Percentiles rank a stretch among this genome's conserved stretches.
These are phyloP conservation scores for Dastarcus helophoroides DNA, from an alignment of 2,888 invertebrate genomes.

Conservation along the genomic window DNA sequence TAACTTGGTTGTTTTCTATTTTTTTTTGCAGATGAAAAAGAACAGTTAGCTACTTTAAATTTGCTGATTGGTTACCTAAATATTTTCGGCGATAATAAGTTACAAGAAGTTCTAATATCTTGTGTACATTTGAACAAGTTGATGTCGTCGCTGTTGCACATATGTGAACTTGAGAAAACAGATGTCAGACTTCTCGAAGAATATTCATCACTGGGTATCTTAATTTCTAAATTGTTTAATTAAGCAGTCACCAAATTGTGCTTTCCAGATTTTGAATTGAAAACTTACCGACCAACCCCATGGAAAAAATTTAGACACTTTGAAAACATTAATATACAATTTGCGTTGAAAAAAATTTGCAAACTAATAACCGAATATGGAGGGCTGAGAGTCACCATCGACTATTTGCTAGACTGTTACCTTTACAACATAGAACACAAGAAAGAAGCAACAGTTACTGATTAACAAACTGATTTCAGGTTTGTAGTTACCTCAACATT, in stretches of 20 bases:
- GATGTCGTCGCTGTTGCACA: conserved; percentile 43
- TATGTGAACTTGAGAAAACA: conserved; percentile 41
- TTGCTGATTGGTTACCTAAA: conserved; percentile 56
- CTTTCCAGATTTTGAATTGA: conserved; percentile 31
- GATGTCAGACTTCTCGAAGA: conserved; percentile 44
- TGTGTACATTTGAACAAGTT: conserved; percentile 44
- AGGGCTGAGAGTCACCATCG: conserved; percentile 45
- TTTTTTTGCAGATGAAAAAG: conserved; percentile 41
- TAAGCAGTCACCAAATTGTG: neutral
- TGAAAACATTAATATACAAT: conserved; percentile 36
- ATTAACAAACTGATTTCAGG: conserved; percentile 16
- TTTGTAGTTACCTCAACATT: conserved; percentile 7
- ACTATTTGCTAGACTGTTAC: conserved; percentile 50
- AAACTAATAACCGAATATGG: conserved; percentile 44
- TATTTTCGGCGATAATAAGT: conserved; percentile 44
- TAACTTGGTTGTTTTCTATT: conserved; percentile 1
- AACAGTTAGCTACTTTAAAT: conserved; percentile 51
- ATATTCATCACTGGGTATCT: conserved; percentile 34
- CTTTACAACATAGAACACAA: conserved; percentile 38
- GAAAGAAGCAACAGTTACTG: conserved; percentile 46
- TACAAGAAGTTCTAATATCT: conserved; percentile 46
- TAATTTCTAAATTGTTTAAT: neutral
- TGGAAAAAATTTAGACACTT: conserved; percentile 58
- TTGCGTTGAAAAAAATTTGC: conserved; percentile 45
- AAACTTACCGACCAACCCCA: conserved; percentile 34